phyloP scores from a whole-genome alignment of 2,888 invertebrate genomes.

The Gibbula magus region DNA sequence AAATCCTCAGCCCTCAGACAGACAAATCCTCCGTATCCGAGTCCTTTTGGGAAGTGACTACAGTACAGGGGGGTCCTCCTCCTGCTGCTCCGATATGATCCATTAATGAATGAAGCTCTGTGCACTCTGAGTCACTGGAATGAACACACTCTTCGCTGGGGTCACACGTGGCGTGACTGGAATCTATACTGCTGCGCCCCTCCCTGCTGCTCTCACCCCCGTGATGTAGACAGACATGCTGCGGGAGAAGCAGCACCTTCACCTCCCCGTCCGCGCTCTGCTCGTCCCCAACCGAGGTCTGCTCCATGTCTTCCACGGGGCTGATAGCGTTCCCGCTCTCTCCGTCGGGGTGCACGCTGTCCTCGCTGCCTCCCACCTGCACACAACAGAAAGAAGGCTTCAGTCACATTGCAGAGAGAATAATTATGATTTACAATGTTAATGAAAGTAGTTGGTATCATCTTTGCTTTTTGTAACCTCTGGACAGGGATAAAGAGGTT shows the following conservation, averaged over 20 bases:
- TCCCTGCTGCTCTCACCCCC: conserved; percentile 27
- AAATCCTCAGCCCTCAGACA: background rate
- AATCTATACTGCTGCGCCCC: conserved; percentile 18
- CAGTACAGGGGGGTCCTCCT: background rate
- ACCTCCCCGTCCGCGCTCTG: conserved; percentile 56
- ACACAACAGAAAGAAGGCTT: conserved; percentile 11
- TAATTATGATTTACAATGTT: too few relatives aligned
- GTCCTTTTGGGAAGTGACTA: background rate
- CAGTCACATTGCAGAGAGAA: background rate
- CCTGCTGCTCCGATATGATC: conserved; percentile 33
- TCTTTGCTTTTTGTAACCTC: too few relatives aligned
- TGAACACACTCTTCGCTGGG: conserved; percentile 40
- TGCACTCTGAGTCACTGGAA: conserved; percentile 55
- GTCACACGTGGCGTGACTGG: conserved; percentile 2
- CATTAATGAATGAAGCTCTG: conserved; percentile 61
- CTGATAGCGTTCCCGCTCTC: conserved; percentile 59
- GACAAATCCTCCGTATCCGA: background rate
- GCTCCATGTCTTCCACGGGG: conserved; percentile 57
- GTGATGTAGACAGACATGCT: conserved; percentile 41
- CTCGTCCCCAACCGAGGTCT: conserved; percentile 59
- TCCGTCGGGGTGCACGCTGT: conserved; percentile 63
- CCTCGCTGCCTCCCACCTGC: conserved; percentile 67
- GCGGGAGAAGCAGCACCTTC: conserved; percentile 63
- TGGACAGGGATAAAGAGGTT: too few relatives aligned
- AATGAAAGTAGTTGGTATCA: too few relatives aligned